phyloP scores from a whole-genome alignment of 2,113 vertebrate genomes.

The Gadus chalcogrammus region DNA sequence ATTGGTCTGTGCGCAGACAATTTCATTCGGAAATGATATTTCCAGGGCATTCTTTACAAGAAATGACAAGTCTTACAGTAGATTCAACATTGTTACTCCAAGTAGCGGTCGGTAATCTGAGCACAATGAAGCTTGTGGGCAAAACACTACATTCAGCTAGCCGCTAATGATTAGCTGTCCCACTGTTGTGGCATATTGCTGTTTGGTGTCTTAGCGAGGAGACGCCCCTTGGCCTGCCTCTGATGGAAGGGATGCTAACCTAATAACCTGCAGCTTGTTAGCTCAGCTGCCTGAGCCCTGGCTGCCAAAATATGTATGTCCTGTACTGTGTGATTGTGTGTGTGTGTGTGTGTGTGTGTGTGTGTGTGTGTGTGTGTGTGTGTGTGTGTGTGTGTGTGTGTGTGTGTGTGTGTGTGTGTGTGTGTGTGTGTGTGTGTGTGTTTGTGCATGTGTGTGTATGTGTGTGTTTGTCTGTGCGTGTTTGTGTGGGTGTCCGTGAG shows the following conservation, averaged over 20 bases:
- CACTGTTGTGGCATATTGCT: slow-evolving; percentile 24
- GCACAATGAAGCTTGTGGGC: slow-evolving; percentile 1
- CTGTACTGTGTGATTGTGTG: slow-evolving; percentile 20
- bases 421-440: background rate
- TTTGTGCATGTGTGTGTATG: background rate
- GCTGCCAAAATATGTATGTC: slow-evolving; percentile 30
- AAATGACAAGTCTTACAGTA: background rate
- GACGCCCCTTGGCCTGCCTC: slow-evolving; percentile 15
- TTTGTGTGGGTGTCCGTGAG: background rate
- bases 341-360: background rate
- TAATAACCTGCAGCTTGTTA: slow-evolving; percentile 55
- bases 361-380: background rate
- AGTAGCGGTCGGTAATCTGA: background rate
- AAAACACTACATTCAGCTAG: background rate
- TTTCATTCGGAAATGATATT: no score
- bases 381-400: background rate
- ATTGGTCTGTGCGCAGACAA: no score
- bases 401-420: background rate
- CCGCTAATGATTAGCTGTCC: slow-evolving; percentile 23
- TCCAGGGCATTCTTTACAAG: no score
- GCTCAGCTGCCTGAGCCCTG: slow-evolving; percentile 44
- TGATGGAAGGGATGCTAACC: slow-evolving; percentile 42
- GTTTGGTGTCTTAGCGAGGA: slow-evolving; percentile 34
- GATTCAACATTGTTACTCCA: background rate
- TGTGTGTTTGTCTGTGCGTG: background rate